A percentile compares a stretch with the other conserved stretches of the same genome.
Evolutionary conservation across 2,113 vertebrate genomes (phyloP).

Genomic region (Leptosomus discolor): DNA sequence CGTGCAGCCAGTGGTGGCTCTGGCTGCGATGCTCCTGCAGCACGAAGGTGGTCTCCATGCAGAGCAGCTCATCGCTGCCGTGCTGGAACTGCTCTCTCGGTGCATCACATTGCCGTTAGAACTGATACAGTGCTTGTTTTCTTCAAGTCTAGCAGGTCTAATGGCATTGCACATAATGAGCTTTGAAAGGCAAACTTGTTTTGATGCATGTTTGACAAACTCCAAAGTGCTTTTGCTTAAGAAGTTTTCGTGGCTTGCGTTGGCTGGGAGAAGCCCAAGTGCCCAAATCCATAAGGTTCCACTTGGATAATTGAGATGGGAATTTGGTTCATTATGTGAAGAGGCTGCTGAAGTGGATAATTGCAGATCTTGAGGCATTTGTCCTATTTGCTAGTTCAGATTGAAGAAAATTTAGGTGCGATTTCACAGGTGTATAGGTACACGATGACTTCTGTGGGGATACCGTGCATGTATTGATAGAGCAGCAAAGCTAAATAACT

Average conservation of each 20-base stretch:
- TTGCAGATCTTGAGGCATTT: neutral
- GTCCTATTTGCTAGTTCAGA: neutral
- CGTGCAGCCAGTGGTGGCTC: neutral
- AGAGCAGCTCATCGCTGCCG: fast-evolving
- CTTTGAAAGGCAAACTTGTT: neutral
- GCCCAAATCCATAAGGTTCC: neutral
- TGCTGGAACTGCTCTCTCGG: neutral
- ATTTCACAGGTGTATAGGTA: neutral
- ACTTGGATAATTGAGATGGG: neutral
- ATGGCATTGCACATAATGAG: neutral
- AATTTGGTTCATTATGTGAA: neutral
- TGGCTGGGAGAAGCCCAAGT: neutral
- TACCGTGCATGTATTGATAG: neutral
- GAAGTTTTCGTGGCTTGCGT: neutral
- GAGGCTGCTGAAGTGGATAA: constrained; percentile 11
- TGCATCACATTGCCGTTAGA: fast-evolving
- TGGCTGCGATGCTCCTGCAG: neutral
- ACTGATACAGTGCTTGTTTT: fast-evolving
- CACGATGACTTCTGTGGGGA: neutral
- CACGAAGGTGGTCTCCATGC: neutral
- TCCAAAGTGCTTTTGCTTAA: neutral
- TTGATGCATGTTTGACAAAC: neutral
- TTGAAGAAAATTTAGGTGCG: neutral
- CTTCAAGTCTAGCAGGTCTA: neutral
- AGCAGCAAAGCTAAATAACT: neutral